Conservation (phyloP, 2,797 vertebrate genomes). For the Gobionotothen gibberifrons region DNA sequence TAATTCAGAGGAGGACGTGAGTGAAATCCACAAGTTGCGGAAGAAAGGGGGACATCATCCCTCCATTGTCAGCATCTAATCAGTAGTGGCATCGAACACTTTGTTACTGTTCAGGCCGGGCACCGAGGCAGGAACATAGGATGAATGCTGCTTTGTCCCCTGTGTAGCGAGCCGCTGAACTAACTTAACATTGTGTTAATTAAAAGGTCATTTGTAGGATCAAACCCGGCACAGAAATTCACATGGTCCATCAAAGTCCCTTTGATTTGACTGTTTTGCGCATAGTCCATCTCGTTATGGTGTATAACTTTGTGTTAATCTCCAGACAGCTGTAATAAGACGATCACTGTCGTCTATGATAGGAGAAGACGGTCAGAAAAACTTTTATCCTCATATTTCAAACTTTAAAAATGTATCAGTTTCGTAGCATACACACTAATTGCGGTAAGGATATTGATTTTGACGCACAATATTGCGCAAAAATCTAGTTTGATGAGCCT, state of each 20-base stretch:
- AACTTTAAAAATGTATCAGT: conserved; percentile 51
- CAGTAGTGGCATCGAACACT: conserved; percentile 86
- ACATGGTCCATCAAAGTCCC: conserved; percentile 79
- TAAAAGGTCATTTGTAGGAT: conserved; percentile 88
- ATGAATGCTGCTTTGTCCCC: conserved; percentile 85
- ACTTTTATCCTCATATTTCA: conserved; percentile 33
- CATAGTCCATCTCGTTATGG: conserved; percentile 55
- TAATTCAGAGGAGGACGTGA: conserved; percentile 81
- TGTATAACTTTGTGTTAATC: conserved; percentile 22
- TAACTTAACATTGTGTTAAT: conserved; percentile 88
- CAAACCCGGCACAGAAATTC: conserved; percentile 82
- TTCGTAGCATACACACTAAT: background rate
- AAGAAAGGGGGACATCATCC: conserved; percentile 82
- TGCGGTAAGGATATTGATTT: conserved; percentile 17
- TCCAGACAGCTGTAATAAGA: conserved; percentile 57
- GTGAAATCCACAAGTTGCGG: conserved; percentile 82
- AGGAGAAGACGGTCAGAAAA: conserved; percentile 36
- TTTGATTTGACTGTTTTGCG: conserved; percentile 71
- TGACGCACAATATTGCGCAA: background rate
- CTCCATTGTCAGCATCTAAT: conserved; percentile 85
- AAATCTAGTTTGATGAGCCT: background rate
- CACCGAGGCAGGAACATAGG: conserved; percentile 75
- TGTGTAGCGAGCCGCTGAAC: conserved; percentile 76
- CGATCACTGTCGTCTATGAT: conserved; percentile 63
- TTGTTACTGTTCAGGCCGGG: conserved; percentile 81